Conservation (phyloP, 1,140 invertebrate species). For the Psilanteris sp. region DNA sequence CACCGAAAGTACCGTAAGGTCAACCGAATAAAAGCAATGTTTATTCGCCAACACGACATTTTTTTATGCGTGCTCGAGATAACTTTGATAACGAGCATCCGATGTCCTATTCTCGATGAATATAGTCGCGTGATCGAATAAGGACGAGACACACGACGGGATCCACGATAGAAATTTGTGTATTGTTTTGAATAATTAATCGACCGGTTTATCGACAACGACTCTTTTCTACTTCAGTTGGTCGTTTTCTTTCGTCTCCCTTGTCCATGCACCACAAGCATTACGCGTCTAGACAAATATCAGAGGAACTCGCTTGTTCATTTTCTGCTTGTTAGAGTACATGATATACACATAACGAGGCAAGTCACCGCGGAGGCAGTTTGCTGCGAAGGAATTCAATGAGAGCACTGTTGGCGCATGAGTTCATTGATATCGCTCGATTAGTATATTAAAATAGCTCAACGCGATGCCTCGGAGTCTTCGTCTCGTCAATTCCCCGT, state of each 20-base stretch:
- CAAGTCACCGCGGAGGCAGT: conserved; percentile 62
- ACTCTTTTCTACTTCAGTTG: too few relatives aligned
- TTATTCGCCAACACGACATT: too few relatives aligned
- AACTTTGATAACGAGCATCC: too few relatives aligned
- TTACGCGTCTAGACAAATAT: conserved; percentile 59
- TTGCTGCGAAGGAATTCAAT: conserved; percentile 72
- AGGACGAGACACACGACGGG: too few relatives aligned
- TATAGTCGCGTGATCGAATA: too few relatives aligned
- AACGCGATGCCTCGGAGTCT: conserved; percentile 67
- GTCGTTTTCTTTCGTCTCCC: neutral
- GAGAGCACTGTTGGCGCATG: conserved; percentile 73
- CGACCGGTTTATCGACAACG: neutral
- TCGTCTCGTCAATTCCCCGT: conserved; percentile 44
- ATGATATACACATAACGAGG: conserved; percentile 58
- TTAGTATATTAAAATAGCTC: conserved; percentile 78
- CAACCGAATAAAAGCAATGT: too few relatives aligned
- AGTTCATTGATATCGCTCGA: conserved; percentile 78
- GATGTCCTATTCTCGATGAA: too few relatives aligned
- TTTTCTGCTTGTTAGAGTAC: conserved; percentile 62
- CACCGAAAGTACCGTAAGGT: too few relatives aligned
- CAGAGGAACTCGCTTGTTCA: conserved; percentile 59
- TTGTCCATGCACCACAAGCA: conserved; percentile 23
- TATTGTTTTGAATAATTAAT: conserved; percentile 14
- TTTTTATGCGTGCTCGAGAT: too few relatives aligned
- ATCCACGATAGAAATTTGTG: neutral